Evolutionary conservation across 2,888 invertebrate species (phyloP).

Genomic region (Drosophila austrosaltans): DNA sequence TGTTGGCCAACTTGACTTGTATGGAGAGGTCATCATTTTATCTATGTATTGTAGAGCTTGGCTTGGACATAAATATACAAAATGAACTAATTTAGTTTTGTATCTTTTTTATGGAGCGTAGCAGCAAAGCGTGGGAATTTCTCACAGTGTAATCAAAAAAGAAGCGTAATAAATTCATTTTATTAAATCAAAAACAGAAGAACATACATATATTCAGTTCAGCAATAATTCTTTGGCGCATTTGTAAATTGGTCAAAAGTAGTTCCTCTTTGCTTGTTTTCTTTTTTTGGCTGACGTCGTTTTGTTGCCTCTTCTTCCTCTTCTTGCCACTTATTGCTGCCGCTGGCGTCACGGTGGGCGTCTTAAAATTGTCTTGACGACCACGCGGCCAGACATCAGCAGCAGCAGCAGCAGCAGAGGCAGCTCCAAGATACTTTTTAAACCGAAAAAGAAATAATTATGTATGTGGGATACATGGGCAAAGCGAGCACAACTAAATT

Average conservation of each 20-base stretch:
- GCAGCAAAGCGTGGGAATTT: slow-evolving; percentile 62
- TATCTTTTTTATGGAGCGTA: slow-evolving; percentile 47
- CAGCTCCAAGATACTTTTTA: slow-evolving; percentile 62
- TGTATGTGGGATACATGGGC: slow-evolving; percentile 75
- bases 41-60: neutral
- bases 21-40: slow-evolving; percentile 17
- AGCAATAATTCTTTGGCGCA: slow-evolving; percentile 73
- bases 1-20: slow-evolving; percentile 57
- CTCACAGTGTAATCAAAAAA: slow-evolving; percentile 66
- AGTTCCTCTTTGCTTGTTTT: neutral
- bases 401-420: slow-evolving; percentile 12
- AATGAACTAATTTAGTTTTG: slow-evolving; percentile 73
- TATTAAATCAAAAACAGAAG: slow-evolving; percentile 68
- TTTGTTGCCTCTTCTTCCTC: slow-evolving; percentile 20
- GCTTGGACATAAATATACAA: slow-evolving; percentile 55
- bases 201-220: slow-evolving; percentile 20
- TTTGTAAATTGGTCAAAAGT: slow-evolving; percentile 37
- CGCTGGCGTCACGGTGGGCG: slow-evolving; percentile 75
- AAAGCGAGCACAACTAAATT: slow-evolving; percentile 67
- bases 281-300: slow-evolving; percentile 33
- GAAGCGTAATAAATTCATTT: slow-evolving; percentile 66
- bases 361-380: slow-evolving; percentile 55
- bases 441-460: slow-evolving; percentile 79
- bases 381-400: slow-evolving; percentile 60
- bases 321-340: slow-evolving; percentile 18